Base-by-base conservation (phyloP, 1,140 invertebrate genomes). In the Steinernema khuongi region DNA sequence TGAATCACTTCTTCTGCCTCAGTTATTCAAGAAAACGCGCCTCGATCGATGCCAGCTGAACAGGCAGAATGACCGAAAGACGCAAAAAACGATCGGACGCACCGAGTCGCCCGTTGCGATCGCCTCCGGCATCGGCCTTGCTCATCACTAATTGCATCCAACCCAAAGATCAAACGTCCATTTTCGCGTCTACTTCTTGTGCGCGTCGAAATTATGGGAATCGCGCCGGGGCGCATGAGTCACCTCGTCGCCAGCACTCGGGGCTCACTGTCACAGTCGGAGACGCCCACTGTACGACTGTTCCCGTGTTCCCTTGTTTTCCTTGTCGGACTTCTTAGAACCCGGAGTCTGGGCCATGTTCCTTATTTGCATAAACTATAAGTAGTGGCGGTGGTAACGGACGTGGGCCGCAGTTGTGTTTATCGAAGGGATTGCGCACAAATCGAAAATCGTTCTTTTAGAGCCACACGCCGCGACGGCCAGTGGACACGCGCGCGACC, bases 381-480 rank as follows among this genome's bases (percentile, higher is more conserved):
- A 22, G 19, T 60, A 60, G 50, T 22, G 11, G 19, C 4, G 4
- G 50, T n/a, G 36, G 36, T 41, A n/a, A n/a, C 36, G 36, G 26
- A 22, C 4, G 50, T 26, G 14, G 50, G 14, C 50, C 26, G 11
- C 14, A 60, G 50, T 14, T n/a, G 26, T 60, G 50, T 60, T 60
- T 60, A 22, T 60, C 7, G 7, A 60, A 60, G 19, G 26, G 50
- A 60, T 60, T 60, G 36, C n/a, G 7, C 14, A 60, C 50, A 60
- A 60, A 60, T 60, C 50, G 50, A 60, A 60, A 60, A 60, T 60
- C 50, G 50, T 60, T 60, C 50, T 22, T 60, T 60, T 22, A n/a
- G 4, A 17, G 50, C 50, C 22, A 17, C 22, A 14, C 4, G 19
- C 14, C 50, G 50, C 50, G 19, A 41, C 36, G n/a, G 36, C 36